Base-by-base conservation (phyloP, 1,140 invertebrate genomes). In the Drosophila leontia region DNA sequence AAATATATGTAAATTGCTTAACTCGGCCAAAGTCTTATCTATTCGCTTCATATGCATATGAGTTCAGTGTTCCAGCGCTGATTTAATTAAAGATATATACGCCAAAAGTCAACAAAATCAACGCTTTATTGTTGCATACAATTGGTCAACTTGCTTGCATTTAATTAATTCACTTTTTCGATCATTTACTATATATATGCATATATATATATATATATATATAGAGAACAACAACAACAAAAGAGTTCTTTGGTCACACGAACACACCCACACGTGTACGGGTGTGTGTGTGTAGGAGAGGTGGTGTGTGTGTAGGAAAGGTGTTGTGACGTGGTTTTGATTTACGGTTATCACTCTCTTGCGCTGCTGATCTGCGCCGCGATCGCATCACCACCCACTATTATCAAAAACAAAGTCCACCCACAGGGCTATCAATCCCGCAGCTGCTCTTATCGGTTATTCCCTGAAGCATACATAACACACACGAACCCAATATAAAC, bases 321-420 rank as follows among this genome's bases (percentile, higher is more conserved):
- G 68, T 57, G 34, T 51, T 34, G 53, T 72, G 69, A 71, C 53
- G 69, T 74, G 68, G 69, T 29, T 32, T 32, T 62, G 26, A 9
- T 39, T 75, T 53, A 74, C 19, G 48, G 41, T 55, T 55, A 75
- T 75, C 69, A 75, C 62, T 32, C 44, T 35, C 44, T 34, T 32
- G 13, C 29, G 13, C 61, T 11, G 5, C 17, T 34, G 45, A 34
- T 56, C 53, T 11, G 51, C 12, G 29, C 26, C 3, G 45, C 60
- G 61, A 69, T 34, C 37, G 15, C 42, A 58, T 39, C 44, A 13
- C 26, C 71, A 75, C 71, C 71, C 71, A 75, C 71, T 41, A 74
- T 53, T 53, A 74, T 75, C 71, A 75, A 39, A 19, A 34, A 45
- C 57, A 74, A 75, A 74, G 71, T 74, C 35, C 67, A 59, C 44